phyloP scores from a whole-genome alignment of 2,113 vertebrate species.

The Eira barbara region DNA sequence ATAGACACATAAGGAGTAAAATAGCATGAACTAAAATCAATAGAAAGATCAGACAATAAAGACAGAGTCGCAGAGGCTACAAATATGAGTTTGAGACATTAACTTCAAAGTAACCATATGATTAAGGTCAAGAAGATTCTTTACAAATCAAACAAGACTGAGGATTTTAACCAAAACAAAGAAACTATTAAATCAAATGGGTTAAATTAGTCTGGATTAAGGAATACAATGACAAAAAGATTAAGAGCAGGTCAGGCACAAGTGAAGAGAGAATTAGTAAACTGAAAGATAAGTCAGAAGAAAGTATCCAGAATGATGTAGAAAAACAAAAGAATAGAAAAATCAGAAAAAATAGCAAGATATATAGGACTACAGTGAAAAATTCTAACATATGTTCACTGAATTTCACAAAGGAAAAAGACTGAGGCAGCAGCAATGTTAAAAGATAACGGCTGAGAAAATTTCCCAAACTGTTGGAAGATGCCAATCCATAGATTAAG shows the following conservation, averaged over 20 bases:
- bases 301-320: constrained; percentile 1
- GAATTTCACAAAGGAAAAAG: not conserved
- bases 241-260: not conserved
- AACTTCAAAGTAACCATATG: not conserved
- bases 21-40: not conserved
- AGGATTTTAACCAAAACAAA: not conserved
- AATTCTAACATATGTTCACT: not conserved
- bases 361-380: not conserved
- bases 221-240: not conserved
- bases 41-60: not conserved
- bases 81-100: not conserved
- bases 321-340: not conserved
- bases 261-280: not conserved
- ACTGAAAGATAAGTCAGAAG: not conserved
- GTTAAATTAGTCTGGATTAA: not conserved
- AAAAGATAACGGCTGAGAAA: not conserved
- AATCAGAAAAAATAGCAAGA: not conserved
- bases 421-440: not conserved
- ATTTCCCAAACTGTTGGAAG: not conserved
- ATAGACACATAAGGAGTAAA: not conserved
- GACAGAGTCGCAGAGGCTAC: not conserved
- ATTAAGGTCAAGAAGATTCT: not conserved
- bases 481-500: not conserved
- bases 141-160: not conserved
- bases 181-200: not conserved